phyloP scores from a whole-genome alignment of 2,113 vertebrate species.

The Scortum barcoo region DNA sequence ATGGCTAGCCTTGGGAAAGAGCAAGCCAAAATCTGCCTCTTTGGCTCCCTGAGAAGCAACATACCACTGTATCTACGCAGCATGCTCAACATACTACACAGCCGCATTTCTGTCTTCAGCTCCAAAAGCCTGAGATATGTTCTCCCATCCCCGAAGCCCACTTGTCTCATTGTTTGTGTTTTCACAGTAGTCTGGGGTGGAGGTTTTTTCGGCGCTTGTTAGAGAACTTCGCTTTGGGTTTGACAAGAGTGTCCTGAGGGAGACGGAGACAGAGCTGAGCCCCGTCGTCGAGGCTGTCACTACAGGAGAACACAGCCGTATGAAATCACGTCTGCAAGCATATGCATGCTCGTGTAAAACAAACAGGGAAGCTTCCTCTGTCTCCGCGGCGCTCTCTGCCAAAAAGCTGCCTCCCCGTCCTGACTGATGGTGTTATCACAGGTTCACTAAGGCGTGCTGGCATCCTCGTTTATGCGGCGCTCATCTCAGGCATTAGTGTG shows the following conservation, averaged over 20 bases:
- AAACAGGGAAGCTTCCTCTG: constrained; percentile 37
- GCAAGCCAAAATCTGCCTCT: constrained; percentile 22
- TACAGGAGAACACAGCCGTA: constrained; percentile 22
- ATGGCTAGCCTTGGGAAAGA: constrained; percentile 44
- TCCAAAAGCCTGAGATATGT: constrained; percentile 19
- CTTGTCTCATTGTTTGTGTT: constrained; percentile 44
- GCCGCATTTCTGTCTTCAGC: constrained; percentile 24
- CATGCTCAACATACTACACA: constrained; percentile 19
- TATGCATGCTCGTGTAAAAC: constrained; percentile 29
- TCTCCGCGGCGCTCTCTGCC: constrained; percentile 25
- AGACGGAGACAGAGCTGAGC: constrained; percentile 45
- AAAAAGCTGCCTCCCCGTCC: constrained; percentile 42
- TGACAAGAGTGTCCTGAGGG: constrained; percentile 68
- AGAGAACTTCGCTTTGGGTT: constrained; percentile 47
- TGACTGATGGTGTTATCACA: constrained; percentile 50
- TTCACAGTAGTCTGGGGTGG: background rate
- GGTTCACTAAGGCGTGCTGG: constrained; percentile 39
- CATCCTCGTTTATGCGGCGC: constrained; percentile 34
- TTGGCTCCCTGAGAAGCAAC: constrained; percentile 35
- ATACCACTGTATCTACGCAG: constrained; percentile 18
- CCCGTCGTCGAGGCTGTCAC: constrained; percentile 56
- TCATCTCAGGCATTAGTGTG: constrained; percentile 46
- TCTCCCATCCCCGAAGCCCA: constrained; percentile 41
- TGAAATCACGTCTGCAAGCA: constrained; percentile 28
- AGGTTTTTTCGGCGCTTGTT: constrained; percentile 13